Base-by-base conservation (phyloP, 2,113 vertebrate species). In the Callorhinus ursinus region DNA sequence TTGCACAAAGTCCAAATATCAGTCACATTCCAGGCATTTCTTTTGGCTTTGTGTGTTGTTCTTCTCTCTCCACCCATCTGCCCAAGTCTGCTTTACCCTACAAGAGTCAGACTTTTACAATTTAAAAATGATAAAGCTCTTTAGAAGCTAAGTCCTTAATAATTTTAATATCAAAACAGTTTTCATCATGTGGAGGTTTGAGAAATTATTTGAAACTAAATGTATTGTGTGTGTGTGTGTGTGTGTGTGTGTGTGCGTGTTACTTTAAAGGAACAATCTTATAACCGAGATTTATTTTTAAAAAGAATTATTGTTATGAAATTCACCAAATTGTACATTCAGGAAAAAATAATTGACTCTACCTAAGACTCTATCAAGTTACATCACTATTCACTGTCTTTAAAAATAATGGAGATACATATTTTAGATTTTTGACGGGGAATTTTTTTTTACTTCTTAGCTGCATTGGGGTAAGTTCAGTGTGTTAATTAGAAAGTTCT, bases 11-110 rank as follows among this genome's bases (percentile, higher is more conserved):
- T 90, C 67, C 51, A 80, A 59, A 94, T 76, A 77, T 80, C 88
- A 90, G 18, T 80, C 53, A 63, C 55, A 89, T 95, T 93, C 42
- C 55, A 90, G 61, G 59, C 33, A 96, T 90, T 87, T 94, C 67
- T 82, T 77, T 93, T 14, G 53, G 42, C 28, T 96, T 97, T 86
- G 84, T 90, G 19, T 94, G 36, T 90, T 93, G 36, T 96, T 80
- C 72, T 61, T 55, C 39, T 82, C n/a, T 96, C 28, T 65, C 21
- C 46, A 79, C 3, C 77, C 57, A 77, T 93, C 46, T 85, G 33
- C 72, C 76, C 76, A 93, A 88, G 33, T 0, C 36, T 87, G 61
- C 33, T 86, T 67, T 76, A 81, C 12, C 1, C 10, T 72, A 24
- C 24, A 96, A 59, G n/a, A 51, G 33, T 91, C 51, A 94, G 19